phyloP scores from a whole-genome alignment of 2,888 invertebrate genomes.

The Tigriopus californicus region DNA sequence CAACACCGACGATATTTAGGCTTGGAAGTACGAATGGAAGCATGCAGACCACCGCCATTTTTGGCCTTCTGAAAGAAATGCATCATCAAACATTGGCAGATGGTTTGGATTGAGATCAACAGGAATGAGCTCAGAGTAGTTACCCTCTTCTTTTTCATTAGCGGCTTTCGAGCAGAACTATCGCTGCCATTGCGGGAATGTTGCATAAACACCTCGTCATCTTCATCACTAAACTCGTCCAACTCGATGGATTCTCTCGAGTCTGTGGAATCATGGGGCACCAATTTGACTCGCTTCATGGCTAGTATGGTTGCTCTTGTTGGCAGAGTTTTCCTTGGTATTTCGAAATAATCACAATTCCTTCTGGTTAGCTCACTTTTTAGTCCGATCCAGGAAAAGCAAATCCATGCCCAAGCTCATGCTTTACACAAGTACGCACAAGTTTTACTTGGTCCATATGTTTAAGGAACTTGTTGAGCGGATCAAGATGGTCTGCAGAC shows the following conservation, averaged over 20 bases:
- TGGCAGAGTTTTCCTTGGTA: no score
- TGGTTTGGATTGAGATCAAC: background rate
- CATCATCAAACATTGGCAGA: background rate
- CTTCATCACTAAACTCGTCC: conserved; percentile 46
- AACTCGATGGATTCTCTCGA: conserved; percentile 35
- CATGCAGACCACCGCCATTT: conserved; percentile 28
- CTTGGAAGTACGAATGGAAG: background rate
- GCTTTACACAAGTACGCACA: no score
- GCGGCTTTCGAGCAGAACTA: conserved; percentile 45
- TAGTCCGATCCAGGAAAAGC: no score
- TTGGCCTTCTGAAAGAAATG: conserved; percentile 20
- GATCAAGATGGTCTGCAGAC: no score
- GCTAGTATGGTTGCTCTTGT: no score
- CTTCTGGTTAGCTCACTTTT: no score
- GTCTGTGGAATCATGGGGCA: conserved; percentile 2
- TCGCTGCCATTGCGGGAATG: conserved; percentile 50
- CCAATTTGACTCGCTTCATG: conserved; percentile 1
- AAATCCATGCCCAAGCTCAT: no score
- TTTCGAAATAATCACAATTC: no score
- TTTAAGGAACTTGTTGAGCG: no score
- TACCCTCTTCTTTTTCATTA: conserved; percentile 46
- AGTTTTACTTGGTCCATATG: no score
- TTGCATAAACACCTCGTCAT: conserved; percentile 55
- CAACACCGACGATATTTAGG: conserved; percentile 10
- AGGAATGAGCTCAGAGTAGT: background rate